Base-by-base conservation (phyloP, 1,140 invertebrate species). In the Bombus pyrosoma region DNA sequence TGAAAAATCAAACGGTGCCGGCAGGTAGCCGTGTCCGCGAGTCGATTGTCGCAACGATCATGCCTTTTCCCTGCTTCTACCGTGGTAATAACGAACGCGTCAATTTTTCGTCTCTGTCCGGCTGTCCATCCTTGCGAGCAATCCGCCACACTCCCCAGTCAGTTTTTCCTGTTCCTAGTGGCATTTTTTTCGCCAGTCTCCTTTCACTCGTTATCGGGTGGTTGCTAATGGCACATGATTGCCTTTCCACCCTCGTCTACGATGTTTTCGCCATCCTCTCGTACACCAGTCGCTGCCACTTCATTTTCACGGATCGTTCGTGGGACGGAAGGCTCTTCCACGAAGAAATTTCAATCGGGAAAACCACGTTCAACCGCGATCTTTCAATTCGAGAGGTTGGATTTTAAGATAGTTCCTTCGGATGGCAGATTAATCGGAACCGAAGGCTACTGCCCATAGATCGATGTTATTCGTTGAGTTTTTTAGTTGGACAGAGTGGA, bases 31-130 rank as follows among this genome's bases (percentile, higher is more conserved):
- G 18, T 37, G 66, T 59, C n/a, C 69, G 53, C 64, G 43, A 77
- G n/a, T 83, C 81, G 81, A 73, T 62, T 41, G 79, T 81, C 79
- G 69, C 80, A 37, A 32, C 71, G 69, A 66, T 32, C 41, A 18
- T 66, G 57, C 9, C 47, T 39, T 25, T 68, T 32, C 37, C 37
- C 12, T 22, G 37, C 10, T 22, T 22, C 73, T 80, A 75, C 68
- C 34, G 68, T 72, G 71, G 87, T 87, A 91, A 91, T 91, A 91
- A 91, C 87, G 91, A 91, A 89, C 86, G 88, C 91, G 90, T 91
- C 91, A 91, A 91, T 91, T 91, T 89, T 91, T 87, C 90, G 91
- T 92, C 90, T 91, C 84, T 89, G 87, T 86, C 90, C 87, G 80
- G 85, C 86, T 87, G 90, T 84, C 86, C 88, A 74, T 79, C 81